These are phyloP conservation scores for Hyperoodon ampullatus DNA, from an alignment of 2,113 vertebrate species.

Conservation along the genomic window DNA sequence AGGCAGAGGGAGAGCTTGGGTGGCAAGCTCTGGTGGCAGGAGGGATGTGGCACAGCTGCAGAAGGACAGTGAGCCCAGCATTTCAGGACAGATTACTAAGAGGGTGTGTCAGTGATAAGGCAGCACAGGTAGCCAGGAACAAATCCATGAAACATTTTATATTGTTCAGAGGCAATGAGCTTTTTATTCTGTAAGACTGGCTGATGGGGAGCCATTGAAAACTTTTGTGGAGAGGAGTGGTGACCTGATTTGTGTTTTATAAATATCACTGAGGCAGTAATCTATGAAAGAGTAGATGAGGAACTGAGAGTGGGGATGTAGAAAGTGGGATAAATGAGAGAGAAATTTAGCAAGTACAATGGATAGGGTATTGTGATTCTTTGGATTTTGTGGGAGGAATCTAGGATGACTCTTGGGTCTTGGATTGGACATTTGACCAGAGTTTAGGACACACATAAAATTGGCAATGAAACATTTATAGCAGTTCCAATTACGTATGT, in stretches of 20 bases:
- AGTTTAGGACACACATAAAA: not conserved
- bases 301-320: not conserved
- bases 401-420: not conserved
- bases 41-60: no score
- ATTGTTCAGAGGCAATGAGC: not conserved
- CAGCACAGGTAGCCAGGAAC: not conserved
- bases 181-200: not conserved
- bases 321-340: not conserved
- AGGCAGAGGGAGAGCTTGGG: not conserved
- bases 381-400: not conserved
- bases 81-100: not conserved
- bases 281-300: not conserved
- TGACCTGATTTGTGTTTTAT: not conserved
- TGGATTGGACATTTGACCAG: not conserved
- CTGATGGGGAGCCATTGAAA: not conserved
- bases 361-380: not conserved
- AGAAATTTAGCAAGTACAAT: not conserved
- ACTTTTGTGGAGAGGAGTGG: not conserved
- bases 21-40: no score
- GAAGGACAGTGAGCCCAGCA: not conserved
- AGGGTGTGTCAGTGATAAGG: accelerated
- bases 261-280: not conserved
- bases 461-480: not conserved
- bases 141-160: not conserved
- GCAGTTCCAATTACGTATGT: not conserved